Evolutionary conservation across 2,888 invertebrate species (phyloP), one percentile per base, ranked within the genome.

Genomic region (Nemoura dubitans): DNA sequence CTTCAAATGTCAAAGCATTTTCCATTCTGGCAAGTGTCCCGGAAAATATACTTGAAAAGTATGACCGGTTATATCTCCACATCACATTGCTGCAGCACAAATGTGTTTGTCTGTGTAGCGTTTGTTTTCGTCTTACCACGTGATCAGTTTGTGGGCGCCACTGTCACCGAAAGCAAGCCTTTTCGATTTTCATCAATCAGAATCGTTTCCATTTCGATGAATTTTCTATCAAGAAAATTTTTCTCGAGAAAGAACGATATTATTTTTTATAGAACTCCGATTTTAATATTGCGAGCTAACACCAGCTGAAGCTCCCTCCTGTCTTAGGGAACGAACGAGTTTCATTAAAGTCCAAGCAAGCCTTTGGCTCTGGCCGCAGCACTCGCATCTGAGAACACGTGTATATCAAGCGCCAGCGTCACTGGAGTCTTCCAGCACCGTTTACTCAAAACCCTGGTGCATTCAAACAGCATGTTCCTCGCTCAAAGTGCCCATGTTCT

Each of bases 31-130:
- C 83, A 83, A 42, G 26, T 43, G 30, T 83, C 83, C 83, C 83
- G 83, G 83, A 42, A 83, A 83, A 83, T 81, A 59, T 59, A 81
- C 29, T 81, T 30, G 81, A 21, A 30, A 81, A 81, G 30, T 81
- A 81, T 30, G 81, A 81, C 81, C 29, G 21, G 81, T 59, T 59
- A 10, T 78, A 81, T 29, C 29, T 27, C 81, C 27, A 81, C 81
- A n/a, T 81, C n/a, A 29, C 7, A 81, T 81, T 29, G 81, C 29
- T 29, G 21, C 59, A 59, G 21, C 59, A 59, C 59, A 14, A 59
- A 59, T 81, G 28, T 78, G 29, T 6, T 29, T 29, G n/a, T 81
- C 28, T 81, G 27, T 28, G 27, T 27, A n/a, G n/a, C 81, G 81
- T 29, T 29, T 29, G 81, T n/a, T 29, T 81, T 29, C 29, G 28